A percentile compares a stretch with the other conserved stretches of the same genome.
Conservation (phyloP, 2,888 invertebrate genomes). For the Schrankia costaestrigalis region DNA sequence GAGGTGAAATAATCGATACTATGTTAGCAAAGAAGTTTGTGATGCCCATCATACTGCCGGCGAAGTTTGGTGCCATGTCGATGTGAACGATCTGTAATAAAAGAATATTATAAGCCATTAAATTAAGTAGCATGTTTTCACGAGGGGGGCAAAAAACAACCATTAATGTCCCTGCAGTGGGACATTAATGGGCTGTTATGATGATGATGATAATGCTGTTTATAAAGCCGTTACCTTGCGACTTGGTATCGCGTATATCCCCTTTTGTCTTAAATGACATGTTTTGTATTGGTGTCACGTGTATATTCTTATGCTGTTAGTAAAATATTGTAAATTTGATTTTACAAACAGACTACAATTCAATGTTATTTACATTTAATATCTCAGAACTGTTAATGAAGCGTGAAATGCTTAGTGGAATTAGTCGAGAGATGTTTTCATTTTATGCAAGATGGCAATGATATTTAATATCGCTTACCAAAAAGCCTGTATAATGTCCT, state of each 20-base stretch:
- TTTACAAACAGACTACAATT: no score
- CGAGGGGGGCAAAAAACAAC: not conserved
- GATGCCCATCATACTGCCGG: slow-evolving; percentile 90
- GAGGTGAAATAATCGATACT: slow-evolving; percentile 88
- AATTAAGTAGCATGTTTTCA: not conserved
- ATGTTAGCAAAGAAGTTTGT: slow-evolving; percentile 88
- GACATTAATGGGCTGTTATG: no score
- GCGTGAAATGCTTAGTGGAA: not conserved
- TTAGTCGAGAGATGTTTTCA: not conserved
- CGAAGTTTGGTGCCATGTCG: slow-evolving; percentile 90
- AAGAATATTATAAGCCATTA: not conserved
- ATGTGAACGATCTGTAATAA: slow-evolving; percentile 88
- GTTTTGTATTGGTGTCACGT: no score
- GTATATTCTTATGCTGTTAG: no score
- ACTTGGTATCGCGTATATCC: no score
- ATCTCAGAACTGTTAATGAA: not conserved
- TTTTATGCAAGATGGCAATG: not conserved
- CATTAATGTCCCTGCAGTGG: not conserved
- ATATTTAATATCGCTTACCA: slow-evolving; percentile 53
- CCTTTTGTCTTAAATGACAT: no score
- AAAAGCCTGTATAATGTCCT: slow-evolving; percentile 85
- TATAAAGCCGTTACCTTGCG: no score
- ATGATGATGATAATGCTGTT: no score
- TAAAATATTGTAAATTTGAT: no score
- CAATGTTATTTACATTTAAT: no score